Base-by-base conservation (phyloP, 1,140 invertebrate genomes). In the Calosoma granatense region DNA sequence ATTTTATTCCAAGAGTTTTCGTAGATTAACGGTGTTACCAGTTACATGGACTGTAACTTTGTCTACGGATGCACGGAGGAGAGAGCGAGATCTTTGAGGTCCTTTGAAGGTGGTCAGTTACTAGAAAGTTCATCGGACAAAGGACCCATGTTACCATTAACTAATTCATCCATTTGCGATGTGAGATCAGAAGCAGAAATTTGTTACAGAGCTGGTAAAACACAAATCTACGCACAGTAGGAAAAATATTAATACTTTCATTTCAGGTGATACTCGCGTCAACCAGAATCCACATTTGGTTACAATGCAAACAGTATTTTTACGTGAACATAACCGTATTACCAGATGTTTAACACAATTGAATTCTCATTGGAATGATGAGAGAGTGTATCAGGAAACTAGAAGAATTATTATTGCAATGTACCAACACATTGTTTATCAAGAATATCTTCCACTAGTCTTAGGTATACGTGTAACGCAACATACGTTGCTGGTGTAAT, bases 41-140 rank as follows among this genome's bases (percentile, higher is more conserved):
- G 85, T 1, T 92, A 78, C 63, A 73, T 93, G 73, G 91, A 94
- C 67, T 75, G 86, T 11, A 92, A 89, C 0, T 69, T 86, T 30
- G 81, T 90, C 15, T 93, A 94, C 64, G 90, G 90, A 19, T 81
- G 70, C 19, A 72, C 79, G 2, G 61, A 76, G 20, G 75, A 82
- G 60, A 81, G 83, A 4, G 68, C 70, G 6, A 71, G 74, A 3
- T n/a, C 23, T 22, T 71, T 89, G 14, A 73, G 87, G 2, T 78
- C 82, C 9, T 74, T 76, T 55, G 64, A 72, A 1, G 82, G 81
- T 12, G 85, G 86, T 0, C 75, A 79, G 22, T 71, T 84, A 64
- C 73, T 71, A 39, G 82, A 23, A 61, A 80, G 9, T 73, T 81
- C n/a, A 66, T 74, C 21, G 81, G 83, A 11, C 75, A 72, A 2